These are phyloP conservation scores for Melangyna quadrimaculata DNA, from an alignment of 2,888 invertebrate genomes.

Conservation along the genomic window DNA sequence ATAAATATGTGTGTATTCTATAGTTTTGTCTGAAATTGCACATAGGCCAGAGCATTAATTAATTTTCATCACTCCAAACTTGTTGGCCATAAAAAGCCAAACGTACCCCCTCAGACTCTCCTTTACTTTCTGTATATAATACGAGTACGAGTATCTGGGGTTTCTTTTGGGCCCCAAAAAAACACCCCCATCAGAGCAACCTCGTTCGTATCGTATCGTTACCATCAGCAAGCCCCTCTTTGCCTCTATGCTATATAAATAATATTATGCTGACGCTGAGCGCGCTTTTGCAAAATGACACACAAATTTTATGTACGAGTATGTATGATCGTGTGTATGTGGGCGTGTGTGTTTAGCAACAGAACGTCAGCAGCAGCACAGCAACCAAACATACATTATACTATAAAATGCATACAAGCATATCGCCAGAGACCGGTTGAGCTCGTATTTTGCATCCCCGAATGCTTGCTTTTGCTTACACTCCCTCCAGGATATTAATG, in stretches of 20 bases:
- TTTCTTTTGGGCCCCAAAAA: constrained; percentile 27
- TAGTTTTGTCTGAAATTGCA: constrained; percentile 53
- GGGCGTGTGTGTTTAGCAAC: background rate
- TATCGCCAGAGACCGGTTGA: constrained; percentile 54
- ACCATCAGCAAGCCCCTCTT: background rate
- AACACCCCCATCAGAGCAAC: background rate
- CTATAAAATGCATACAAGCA: background rate
- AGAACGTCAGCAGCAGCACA: background rate
- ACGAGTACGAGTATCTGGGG: no score
- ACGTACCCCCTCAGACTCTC: constrained; percentile 36
- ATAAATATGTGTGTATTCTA: background rate
- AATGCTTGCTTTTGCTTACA: constrained; percentile 42
- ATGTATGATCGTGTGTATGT: constrained; percentile 3
- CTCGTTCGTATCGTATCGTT: background rate
- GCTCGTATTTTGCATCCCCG: constrained; percentile 52
- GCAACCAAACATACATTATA: background rate
- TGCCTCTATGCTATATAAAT: constrained; percentile 42
- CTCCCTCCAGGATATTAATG: constrained; percentile 47
- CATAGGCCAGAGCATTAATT: constrained; percentile 67
- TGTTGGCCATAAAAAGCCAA: constrained; percentile 70
- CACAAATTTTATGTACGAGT: no score
- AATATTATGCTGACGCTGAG: constrained; percentile 66
- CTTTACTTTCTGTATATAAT: constrained; percentile 4
- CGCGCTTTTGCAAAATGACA: constrained; percentile 63
- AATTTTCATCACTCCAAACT: constrained; percentile 71